These are phyloP conservation scores for Orbicella faveolata DNA, from an alignment of 64 coral and sea anemone genomes.

Conservation along the genomic window DNA sequence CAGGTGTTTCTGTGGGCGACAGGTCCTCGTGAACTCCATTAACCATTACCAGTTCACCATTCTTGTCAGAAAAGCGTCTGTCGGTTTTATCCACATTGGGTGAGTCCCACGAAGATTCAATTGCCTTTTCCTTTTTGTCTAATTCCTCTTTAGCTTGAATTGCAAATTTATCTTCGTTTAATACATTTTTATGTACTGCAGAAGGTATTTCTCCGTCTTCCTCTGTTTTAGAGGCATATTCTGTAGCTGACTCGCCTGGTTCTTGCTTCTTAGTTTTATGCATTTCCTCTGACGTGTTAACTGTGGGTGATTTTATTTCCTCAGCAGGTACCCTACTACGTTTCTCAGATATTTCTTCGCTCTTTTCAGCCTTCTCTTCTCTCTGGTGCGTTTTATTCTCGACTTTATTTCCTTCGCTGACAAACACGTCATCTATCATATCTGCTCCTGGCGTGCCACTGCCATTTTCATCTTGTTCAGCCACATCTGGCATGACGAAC, in stretches of 20 bases:
- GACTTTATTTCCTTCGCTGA: not conserved
- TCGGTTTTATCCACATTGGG: not conserved
- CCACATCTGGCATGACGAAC: not conserved
- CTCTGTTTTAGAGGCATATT: not conserved
- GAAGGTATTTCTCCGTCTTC: not conserved
- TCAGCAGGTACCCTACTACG: not conserved
- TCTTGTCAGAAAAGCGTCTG: not conserved
- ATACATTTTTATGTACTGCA: not conserved
- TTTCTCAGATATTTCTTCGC: not conserved
- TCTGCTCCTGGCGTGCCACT: not conserved
- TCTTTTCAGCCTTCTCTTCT: not conserved
- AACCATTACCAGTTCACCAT: not conserved
- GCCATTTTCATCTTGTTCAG: not conserved
- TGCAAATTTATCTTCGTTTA: not conserved
- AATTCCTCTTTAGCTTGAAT: not conserved
- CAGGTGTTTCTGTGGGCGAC: not conserved
- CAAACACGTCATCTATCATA: not conserved
- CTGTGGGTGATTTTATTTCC: not conserved
- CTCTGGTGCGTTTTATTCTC: not conserved
- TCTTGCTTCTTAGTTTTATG: not conserved
- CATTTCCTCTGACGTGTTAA: not conserved
- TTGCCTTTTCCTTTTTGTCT: not conserved
- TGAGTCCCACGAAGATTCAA: not conserved
- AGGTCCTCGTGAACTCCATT: slow-evolving; percentile 17
- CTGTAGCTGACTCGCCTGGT: not conserved